Evolutionary conservation across 2,797 vertebrate genomes (phyloP), one percentile per base, ranked within the genome.

Genomic region (Coreius guichenoti): DNA sequence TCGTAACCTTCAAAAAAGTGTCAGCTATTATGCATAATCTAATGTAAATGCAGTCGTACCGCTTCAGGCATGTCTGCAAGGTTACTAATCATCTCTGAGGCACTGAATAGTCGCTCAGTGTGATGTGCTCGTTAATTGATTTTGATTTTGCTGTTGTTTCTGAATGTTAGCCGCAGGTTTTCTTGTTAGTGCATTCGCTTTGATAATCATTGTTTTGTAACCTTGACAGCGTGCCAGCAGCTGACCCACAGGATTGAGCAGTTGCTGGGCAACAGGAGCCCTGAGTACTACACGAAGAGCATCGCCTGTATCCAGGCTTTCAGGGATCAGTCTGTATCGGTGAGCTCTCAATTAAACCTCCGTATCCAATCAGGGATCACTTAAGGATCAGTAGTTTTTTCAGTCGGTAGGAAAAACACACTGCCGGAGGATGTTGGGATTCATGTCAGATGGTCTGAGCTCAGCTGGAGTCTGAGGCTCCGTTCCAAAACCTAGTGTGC

Each of bases 241-340:
- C 92, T 99, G 92, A 96, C 93, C 94, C 92, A 89, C 78, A 96
- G 95, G 88, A 96, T 99, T 65, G 94, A 98, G 88, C 97, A 98
- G 94, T 97, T 98, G 93, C 95, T 99, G 92, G 93, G 97, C 93
- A 96, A 96, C 89, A 98, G 96, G 85, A 95, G 94, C 89, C 92
- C 90, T 0, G 94, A 93, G 0, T 99, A 98, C 93, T 97, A 97
- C 93, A 96, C 96, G 94, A 99, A 99, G 94, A 96, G 96, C 91
- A 94, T 99, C 47, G 90, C 93, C 87, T 98, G 98, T 87, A 96
- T 99, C 92, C 95, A 92, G 93, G 95, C 93, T 90, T 98, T 98
- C 90, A 95, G 97, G 92, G 95, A 97, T 86, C 96, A 99, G 91
- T 97, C 98, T 0, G 81, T 97, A 63, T 96, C 96, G 97, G 98